Base-by-base conservation (phyloP, 2,888 invertebrate genomes). In the Ophion ventricosus region DNA sequence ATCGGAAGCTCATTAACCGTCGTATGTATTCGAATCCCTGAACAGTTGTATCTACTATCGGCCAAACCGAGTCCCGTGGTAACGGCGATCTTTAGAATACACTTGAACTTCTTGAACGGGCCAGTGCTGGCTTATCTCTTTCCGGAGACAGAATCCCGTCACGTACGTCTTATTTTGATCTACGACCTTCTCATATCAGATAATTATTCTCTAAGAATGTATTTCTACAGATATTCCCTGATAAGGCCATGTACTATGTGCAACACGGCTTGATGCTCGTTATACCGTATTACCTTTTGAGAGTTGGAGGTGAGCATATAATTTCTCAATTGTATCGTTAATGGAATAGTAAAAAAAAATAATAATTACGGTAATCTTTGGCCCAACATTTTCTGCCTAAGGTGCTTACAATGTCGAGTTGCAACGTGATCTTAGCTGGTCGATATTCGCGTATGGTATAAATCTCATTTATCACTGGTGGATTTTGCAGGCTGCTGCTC, bases 251-350 rank as follows among this genome's bases (percentile, higher is more conserved):
- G 81, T 99, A 99, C 94, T 99, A 98, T 96, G 96, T 99, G 92
- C 99, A 99, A 94, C 99, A 99, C 94, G 96, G 97, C 87, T 95
- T 98, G 95, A 98, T 99, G 96, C 96, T 98, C 93, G 96, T 98
- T 80, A 97, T 98, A 94, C 99, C 99, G 87, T 97, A 97, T 94
- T 99, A 98, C 94, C 95, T 99, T 84, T 94, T 99, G 91, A 95
- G 96, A 93, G 95, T 97, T 92, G 97, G 97, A 94, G 98, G 98
- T 98, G 95, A 93, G 94, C 93, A 29, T n/a, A 40, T 57, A 4
- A 73, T 57, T 74, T 26, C 49, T 43, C 43, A 54, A 14, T 56
- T 59, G 43, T 54, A 25, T 40, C 54, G 23, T 74, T 75, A 14
- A 81, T 35, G 35, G 25, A 56, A 66, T 74, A 59, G 73, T 80